Conservation (phyloP, 1,140 invertebrate species). For the Amyelois transitella region DNA sequence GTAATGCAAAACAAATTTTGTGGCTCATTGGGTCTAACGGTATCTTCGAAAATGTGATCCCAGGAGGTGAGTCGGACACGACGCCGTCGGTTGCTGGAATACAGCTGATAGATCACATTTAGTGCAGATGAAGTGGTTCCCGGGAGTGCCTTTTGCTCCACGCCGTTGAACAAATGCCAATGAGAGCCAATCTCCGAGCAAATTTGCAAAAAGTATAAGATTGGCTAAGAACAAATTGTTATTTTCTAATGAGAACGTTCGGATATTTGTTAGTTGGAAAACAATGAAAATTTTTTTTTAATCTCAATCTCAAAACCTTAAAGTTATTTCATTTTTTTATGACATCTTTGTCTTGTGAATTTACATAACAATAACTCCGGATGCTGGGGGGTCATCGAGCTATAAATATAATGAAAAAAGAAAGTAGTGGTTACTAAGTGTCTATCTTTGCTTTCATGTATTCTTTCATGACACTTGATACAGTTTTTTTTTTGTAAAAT, state of each 20-base stretch:
- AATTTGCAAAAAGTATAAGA: conserved; percentile 39
- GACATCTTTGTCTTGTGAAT: too few relatives aligned
- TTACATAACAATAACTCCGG: too few relatives aligned
- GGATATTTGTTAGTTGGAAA: too few relatives aligned
- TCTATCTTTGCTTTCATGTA: too few relatives aligned
- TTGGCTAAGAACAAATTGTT: neutral
- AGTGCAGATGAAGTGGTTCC: conserved; percentile 58
- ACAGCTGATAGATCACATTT: conserved; percentile 62
- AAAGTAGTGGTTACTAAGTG: too few relatives aligned
- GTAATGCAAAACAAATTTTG: neutral
- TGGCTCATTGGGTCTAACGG: conserved; percentile 5
- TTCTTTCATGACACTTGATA: too few relatives aligned
- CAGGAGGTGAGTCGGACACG: conserved; percentile 49
- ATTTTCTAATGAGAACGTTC: neutral
- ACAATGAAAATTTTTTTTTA: too few relatives aligned
- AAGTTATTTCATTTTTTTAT: too few relatives aligned
- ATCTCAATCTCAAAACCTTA: too few relatives aligned
- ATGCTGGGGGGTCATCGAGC: too few relatives aligned
- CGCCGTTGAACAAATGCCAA: conserved; percentile 62
- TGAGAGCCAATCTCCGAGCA: conserved; percentile 41
- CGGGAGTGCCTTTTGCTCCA: conserved; percentile 54
- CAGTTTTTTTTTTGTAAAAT: too few relatives aligned
- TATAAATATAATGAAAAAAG: too few relatives aligned
- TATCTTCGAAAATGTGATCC: conserved; percentile 31
- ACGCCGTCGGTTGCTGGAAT: conserved; percentile 43